Conservation (phyloP, 2,113 vertebrate species). For the Cyanoderma ruficeps region DNA sequence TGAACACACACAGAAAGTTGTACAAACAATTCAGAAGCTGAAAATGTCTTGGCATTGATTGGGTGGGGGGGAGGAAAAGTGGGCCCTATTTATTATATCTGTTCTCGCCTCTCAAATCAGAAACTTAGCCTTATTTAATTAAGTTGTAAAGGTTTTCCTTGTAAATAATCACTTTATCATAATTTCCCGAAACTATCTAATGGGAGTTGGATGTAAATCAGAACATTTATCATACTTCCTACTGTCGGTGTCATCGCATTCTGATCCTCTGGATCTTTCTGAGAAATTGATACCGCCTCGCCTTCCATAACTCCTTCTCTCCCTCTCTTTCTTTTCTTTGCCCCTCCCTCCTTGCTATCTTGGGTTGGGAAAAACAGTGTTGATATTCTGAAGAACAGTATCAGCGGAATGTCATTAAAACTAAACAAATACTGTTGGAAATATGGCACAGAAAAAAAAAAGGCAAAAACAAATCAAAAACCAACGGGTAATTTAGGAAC, state of each 20-base stretch:
- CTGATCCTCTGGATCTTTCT: constrained; percentile 46
- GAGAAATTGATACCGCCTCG: constrained; percentile 41
- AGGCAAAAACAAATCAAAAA: background rate
- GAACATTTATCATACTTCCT: constrained; percentile 61
- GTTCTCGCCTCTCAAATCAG: background rate
- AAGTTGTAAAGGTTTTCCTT: constrained; percentile 44
- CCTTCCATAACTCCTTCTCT: background rate
- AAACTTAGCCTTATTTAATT: constrained; percentile 49
- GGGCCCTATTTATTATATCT: background rate
- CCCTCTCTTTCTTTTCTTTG: background rate
- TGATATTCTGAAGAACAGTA: background rate
- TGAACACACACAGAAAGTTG: accelerated
- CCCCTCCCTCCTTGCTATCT: background rate
- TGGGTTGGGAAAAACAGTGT: background rate
- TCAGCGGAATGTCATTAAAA: constrained; percentile 62
- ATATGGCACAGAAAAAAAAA: background rate
- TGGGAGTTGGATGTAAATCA: constrained; percentile 60
- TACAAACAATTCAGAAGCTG: background rate
- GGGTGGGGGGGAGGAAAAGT: accelerated
- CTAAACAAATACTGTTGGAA: constrained; percentile 56
- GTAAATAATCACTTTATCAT: constrained; percentile 69
- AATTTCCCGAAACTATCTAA: constrained; percentile 62
- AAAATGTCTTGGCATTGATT: background rate
- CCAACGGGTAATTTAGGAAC: constrained; percentile 37
- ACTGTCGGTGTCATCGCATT: background rate